Evolutionary conservation across 2,113 vertebrate species (phyloP), one percentile per base, ranked within the genome.

Genomic region (Ranitomeya imitator): DNA sequence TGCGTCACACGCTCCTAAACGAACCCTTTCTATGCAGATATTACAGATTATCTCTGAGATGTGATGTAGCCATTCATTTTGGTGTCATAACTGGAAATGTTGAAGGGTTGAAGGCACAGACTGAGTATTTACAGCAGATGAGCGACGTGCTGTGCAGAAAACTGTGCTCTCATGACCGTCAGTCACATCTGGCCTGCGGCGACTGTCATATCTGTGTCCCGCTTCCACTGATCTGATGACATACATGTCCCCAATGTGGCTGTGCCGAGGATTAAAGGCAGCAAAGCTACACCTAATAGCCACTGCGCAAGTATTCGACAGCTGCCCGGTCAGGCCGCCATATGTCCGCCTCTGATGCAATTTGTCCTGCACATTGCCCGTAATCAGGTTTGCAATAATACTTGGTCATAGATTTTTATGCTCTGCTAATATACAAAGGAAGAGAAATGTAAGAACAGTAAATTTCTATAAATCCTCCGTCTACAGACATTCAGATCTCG

Each of bases 211-310:
- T 76, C 73, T 52, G 73, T 19, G 21, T 76, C 45, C 73, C 19
- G 73, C 73, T 12, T 76, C 73, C 73, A 76, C 73, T 52, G 73
- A 76, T 21, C 73, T 76, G 37, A 76, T 76, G 73, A 76, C 73
- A 52, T 76, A 18, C 37, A 76, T 21, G 73, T 76, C 73, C 73
- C 73, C 52, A 21, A 21, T 11, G 37, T 21, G 13, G 37, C 45
- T 74, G 71, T 74, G 71, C 73, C 73, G 21, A 76, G 73, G 73
- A 76, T 76, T 76, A 76, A 76, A 76, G 37, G 19, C 9, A 31
- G 18, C 4, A 52, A 31, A 71, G 31, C 69, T 6, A 71, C 6
- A 52, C 37, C 71, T 74, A 74, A 74, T 74, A 74, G 71, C 71
- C 71, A 45, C 71, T 31, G 73, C 45, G 21, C 73, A 18, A 18